Conservation (phyloP, 2,797 vertebrate species). For the Orientallactaga sibirica region DNA sequence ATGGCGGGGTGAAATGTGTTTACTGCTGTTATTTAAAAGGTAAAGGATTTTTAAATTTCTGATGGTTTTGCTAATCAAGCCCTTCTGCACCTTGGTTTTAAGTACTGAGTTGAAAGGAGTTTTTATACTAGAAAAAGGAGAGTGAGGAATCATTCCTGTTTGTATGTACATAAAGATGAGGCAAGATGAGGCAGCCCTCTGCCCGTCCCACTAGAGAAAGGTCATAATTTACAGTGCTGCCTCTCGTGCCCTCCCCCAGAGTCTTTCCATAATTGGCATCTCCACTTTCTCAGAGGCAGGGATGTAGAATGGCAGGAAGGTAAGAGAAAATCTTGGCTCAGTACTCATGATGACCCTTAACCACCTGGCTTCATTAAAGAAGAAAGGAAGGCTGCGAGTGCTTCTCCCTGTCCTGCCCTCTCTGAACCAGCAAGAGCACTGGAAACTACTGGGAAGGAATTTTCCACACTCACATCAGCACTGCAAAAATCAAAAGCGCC, state of each 20-base stretch:
- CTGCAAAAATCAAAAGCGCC: no score
- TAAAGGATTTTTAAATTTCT: neutral
- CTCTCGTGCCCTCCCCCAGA: neutral
- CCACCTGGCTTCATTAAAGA: neutral
- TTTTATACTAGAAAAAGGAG: neutral
- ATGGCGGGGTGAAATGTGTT: neutral
- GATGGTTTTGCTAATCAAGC: neutral
- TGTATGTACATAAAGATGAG: no score
- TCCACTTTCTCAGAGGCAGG: neutral
- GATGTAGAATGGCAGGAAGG: neutral
- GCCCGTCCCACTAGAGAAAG: neutral
- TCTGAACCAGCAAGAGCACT: no score
- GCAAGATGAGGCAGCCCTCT: neutral
- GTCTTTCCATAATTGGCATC: neutral
- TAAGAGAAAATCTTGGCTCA: neutral
- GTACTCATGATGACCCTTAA: neutral
- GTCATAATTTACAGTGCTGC: neutral
- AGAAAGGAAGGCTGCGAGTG: neutral
- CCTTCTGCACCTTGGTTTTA: conserved; percentile 38
- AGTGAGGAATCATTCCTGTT: neutral
- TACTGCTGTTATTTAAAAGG: conserved; percentile 7
- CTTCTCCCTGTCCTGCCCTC: no score
- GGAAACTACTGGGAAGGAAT: neutral
- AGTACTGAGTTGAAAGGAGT: conserved; percentile 11
- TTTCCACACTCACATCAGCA: neutral